phyloP scores from a whole-genome alignment of 2,113 vertebrate species.

The Heptranchias perlo region DNA sequence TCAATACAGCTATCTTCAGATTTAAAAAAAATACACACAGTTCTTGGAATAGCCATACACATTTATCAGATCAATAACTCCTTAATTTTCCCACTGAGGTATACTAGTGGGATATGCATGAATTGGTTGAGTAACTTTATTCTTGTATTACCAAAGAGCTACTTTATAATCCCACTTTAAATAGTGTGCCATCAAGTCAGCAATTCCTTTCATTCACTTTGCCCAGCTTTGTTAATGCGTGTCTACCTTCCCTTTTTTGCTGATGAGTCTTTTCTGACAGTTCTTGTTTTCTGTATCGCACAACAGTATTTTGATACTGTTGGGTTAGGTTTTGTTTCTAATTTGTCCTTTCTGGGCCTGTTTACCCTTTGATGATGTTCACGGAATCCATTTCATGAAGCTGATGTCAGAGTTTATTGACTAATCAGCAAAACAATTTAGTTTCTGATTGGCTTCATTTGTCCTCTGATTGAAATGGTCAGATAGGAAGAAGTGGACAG shows the following conservation, averaged over 20 bases:
- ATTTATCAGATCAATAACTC: background rate
- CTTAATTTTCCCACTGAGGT: background rate
- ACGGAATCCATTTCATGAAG: background rate
- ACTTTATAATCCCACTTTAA: background rate
- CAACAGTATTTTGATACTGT: background rate
- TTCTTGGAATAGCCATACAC: background rate
- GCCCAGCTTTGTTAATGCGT: background rate
- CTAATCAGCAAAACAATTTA: conserved; percentile 83
- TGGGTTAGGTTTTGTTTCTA: background rate
- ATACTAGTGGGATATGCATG: background rate
- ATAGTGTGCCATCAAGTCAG: background rate
- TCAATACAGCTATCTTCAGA: background rate
- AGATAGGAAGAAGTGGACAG: conserved; percentile 75
- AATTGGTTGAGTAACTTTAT: background rate
- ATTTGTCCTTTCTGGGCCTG: background rate
- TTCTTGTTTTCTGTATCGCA: background rate
- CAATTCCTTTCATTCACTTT: background rate
- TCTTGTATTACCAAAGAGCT: background rate
- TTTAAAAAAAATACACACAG: background rate
- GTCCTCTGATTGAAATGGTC: conserved; percentile 75
- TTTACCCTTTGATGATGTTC: conserved; percentile 22
- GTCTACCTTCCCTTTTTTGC: background rate
- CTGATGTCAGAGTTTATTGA: conserved; percentile 58
- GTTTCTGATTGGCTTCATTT: conserved; percentile 87
- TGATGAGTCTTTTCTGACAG: background rate